Evolutionary conservation across 2,797 vertebrate species (phyloP).

Genomic region (Ficedula albicollis): DNA sequence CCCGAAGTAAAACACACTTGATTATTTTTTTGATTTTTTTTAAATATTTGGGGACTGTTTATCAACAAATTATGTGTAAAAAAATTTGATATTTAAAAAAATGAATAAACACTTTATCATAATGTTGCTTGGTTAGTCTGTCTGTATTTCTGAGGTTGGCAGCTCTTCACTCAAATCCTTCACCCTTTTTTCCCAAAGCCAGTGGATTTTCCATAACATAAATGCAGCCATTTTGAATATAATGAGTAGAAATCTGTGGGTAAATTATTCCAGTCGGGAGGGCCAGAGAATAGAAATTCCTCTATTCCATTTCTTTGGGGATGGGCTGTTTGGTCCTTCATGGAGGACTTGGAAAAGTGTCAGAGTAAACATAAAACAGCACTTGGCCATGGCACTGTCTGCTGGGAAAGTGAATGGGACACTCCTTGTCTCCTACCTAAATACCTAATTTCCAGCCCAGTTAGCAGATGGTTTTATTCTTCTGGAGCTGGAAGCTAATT

Average conservation of each 20-base stretch:
- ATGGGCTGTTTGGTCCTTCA: background rate
- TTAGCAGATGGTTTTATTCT: background rate
- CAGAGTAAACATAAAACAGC: background rate
- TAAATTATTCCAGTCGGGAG: background rate
- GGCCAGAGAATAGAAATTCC: background rate
- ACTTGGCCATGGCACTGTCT: background rate
- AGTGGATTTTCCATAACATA: background rate
- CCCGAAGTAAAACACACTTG: conserved; percentile 71
- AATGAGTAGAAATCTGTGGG: background rate
- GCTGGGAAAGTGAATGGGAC: background rate
- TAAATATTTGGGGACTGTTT: conserved; percentile 70
- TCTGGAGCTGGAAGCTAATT: background rate
- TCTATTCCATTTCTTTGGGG: background rate
- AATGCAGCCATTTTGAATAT: background rate
- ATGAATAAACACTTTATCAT: conserved; percentile 73
- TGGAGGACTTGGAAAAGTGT: background rate
- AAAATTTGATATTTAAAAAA: conserved; percentile 80
- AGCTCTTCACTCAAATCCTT: background rate
- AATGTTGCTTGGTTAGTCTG: conserved; percentile 53
- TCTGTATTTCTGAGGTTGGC: background rate
- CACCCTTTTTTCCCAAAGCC: background rate
- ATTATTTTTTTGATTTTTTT: conserved; percentile 61
- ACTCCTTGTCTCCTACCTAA: background rate
- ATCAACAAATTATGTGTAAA: conserved; percentile 75
- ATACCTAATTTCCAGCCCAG: background rate